Evolutionary conservation across 2,888 invertebrate species (phyloP), one percentile per base, ranked within the genome.

Genomic region (Priocnemis perturbator): DNA sequence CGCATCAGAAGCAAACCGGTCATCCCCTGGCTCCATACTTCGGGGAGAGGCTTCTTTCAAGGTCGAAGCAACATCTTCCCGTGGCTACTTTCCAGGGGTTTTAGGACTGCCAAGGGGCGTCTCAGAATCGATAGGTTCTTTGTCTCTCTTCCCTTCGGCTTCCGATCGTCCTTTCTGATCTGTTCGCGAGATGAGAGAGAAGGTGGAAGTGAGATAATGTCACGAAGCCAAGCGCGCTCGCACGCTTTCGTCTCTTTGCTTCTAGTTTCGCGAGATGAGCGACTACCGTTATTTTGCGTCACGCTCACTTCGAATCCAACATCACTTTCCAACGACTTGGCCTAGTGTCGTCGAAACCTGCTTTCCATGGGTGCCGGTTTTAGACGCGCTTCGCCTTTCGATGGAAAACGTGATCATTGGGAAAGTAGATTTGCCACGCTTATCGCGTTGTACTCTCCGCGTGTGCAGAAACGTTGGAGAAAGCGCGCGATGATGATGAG

Each of bases 1-100:
- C 69, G 2, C 82, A 81, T 52, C 84, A 81, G 77, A 83, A 80
- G 77, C 73, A 78, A 63, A 76, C 77, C 26, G 82, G 81, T 60
- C 83, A 83, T 55, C 74, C 71, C 60, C 17, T 84, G 58, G 73
- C 78, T 30, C 82, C 81, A 15, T 83, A 81, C 61, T 72, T 73
- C 44, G 66, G 84, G 47, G 79, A 70, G 47, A 74, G 79, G 64
- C 66, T 64, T 23, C 52, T 78, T 37, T 78, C 50, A 45, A 50
- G 60, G 7, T 62, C 47, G 53, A 37, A 30, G 44, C 60, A 55
- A 37, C 67, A 37, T 17, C 14, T 47, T 19, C 53, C 52, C 60
- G 19, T 56, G 17, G 19, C 48, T n/a, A 7, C 26, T 48, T 65
- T 66, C 57, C 65, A 44, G 11, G 69, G 62, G 21, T 63, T 56